phyloP scores from a whole-genome alignment of 2,888 invertebrate genomes.

The Monochamus alternatus region DNA sequence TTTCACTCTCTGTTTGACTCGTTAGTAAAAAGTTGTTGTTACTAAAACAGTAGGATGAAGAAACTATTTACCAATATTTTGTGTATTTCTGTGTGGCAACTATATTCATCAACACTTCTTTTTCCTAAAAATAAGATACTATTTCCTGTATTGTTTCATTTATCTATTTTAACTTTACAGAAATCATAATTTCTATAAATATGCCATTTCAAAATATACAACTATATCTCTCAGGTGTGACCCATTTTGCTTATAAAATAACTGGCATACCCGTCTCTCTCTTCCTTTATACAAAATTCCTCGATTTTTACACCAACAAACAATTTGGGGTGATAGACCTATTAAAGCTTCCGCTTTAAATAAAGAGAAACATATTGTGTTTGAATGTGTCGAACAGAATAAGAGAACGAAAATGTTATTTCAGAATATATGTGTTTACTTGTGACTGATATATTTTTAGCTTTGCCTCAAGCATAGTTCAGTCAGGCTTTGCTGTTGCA shows the following conservation, averaged over 20 bases:
- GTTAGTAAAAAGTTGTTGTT: no score
- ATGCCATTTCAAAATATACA: background rate
- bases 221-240: background rate
- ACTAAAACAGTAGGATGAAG: no score
- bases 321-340: slow-evolving; percentile 21
- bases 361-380: slow-evolving; percentile 14
- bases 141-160: background rate
- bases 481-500: slow-evolving; percentile 28
- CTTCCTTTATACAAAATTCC: slow-evolving; percentile 3
- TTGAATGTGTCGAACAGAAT: slow-evolving; percentile 24
- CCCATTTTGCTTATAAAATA: background rate
- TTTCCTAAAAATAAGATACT: slow-evolving; percentile 8
- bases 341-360: slow-evolving; percentile 4
- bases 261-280: background rate
- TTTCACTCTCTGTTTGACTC: no score
- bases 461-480: slow-evolving; percentile 27
- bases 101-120: background rate
- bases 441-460: slow-evolving; percentile 39
- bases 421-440: slow-evolving; percentile 34
- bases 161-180: background rate
- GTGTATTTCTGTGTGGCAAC: no score
- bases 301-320: slow-evolving; percentile 28
- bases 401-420: slow-evolving; percentile 26
- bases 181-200: background rate
- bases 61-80: no score